Conservation (phyloP, 2,888 invertebrate genomes). For the Clistopyga incitator region DNA sequence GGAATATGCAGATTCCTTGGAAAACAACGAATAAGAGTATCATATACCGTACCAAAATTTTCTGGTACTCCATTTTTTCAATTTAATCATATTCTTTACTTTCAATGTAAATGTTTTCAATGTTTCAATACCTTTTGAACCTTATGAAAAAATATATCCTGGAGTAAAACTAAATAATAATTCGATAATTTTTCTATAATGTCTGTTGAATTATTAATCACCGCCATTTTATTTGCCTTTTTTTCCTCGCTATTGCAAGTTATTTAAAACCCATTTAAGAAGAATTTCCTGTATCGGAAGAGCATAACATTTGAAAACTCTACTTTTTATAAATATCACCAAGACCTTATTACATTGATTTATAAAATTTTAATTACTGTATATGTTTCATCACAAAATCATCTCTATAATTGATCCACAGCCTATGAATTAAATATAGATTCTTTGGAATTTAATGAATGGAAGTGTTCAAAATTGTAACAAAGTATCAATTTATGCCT, state of each 20-base stretch:
- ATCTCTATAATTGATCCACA: not conserved
- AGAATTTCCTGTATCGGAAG: not conserved
- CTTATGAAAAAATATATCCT: too few species aligned
- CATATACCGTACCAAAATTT: not conserved
- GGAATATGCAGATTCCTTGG: too few species aligned
- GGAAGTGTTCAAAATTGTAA: not conserved
- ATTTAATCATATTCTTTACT: too few species aligned
- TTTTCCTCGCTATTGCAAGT: not conserved
- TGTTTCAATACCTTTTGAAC: too few species aligned
- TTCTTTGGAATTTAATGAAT: not conserved
- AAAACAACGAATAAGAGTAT: not conserved
- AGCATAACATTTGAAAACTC: not conserved
- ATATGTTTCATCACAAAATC: not conserved
- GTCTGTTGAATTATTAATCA: not conserved
- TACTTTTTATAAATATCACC: not conserved
- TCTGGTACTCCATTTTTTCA: not conserved
- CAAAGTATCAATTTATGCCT: not conserved
- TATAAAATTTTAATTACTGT: not conserved
- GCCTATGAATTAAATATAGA: not conserved
- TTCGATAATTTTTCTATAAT: too few species aligned
- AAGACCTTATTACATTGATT: not conserved
- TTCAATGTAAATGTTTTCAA: not conserved
- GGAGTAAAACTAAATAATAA: too few species aligned
- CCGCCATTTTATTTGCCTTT: not conserved
- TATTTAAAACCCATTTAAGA: not conserved